Base-by-base conservation (phyloP, 2,113 vertebrate genomes). In the Tupaia tana region DNA sequence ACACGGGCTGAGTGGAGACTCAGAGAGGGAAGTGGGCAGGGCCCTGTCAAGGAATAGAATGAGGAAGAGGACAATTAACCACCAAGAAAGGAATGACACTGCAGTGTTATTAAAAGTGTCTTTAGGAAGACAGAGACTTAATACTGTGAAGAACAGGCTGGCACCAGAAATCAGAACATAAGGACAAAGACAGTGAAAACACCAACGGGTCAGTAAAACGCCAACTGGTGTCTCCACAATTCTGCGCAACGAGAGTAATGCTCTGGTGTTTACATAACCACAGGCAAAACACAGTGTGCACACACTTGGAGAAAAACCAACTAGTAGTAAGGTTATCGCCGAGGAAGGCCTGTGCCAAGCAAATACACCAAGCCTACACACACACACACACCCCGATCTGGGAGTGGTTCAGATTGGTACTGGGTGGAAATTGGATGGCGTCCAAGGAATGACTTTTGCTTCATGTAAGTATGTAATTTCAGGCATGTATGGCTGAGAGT, bases 121-220 rank as follows among this genome's bases (percentile, higher is more conserved):
- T 90, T 89, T 34, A 78, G 69, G 92, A 90, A 63, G 16, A 61
- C 15, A n/a, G 3, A 81, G 52, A 90, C 77, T 64, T 74, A 90
- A 52, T 78, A 29, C 71, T 29, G 58, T 86, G 86, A 81, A 67
- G 75, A 75, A 70, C 71, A 87, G 43, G 43, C 85, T 93, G 89
- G 86, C 90, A 64, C 67, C 82, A 73, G 84, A 78, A 90, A 61
- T 43, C 25, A 75, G 77, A 96, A 80, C 85, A 87, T 9, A 79
- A 88, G 43, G 90, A 93, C 82, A 74, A 67, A 90, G 73, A 71
- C 56, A 89, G 83, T 20, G 54, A 77, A 91, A 95, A 84, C 69
- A 74, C 22, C 27, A 1, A 80, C 8, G 85, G 91, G 95, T 95
- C 87, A 91, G 77, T 69, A 84, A 85, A 93, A 90, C 56, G 93